A percentile compares a stretch with the other conserved stretches of the same genome.
These are phyloP conservation scores for Eupithecia subfuscata DNA, from an alignment of 2,888 invertebrate species.

Conservation along the genomic window DNA sequence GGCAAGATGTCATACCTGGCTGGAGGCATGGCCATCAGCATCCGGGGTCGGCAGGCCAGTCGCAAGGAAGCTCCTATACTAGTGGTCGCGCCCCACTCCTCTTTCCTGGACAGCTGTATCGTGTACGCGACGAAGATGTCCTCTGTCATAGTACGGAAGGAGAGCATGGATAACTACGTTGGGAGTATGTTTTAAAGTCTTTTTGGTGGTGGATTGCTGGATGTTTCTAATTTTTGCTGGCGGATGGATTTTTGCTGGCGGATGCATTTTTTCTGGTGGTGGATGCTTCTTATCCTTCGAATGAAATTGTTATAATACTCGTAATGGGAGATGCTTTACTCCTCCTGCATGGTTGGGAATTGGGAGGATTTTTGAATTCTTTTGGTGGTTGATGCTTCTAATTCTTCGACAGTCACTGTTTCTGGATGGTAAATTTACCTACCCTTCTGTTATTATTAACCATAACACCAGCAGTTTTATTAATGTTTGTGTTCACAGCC, in stretches of 20 bases:
- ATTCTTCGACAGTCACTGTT: neutral
- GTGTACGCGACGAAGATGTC: conserved; percentile 92
- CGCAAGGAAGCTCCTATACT: conserved; percentile 93
- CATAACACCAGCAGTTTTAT: neutral
- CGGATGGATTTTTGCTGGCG: conserved; percentile 21
- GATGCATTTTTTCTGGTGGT: conserved; percentile 54
- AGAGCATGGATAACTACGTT: conserved; percentile 92
- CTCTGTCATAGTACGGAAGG: conserved; percentile 92
- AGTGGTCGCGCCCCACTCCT: conserved; percentile 94
- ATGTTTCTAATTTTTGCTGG: conserved; percentile 53
- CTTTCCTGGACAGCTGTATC: conserved; percentile 94
- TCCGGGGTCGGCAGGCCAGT: conserved; percentile 90
- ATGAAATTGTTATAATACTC: neutral
- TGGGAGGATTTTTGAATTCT: neutral
- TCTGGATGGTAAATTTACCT: neutral
- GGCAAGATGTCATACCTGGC: conserved; percentile 90
- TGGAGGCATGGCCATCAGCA: conserved; percentile 90
- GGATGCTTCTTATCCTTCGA: conserved; percentile 12
- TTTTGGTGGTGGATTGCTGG: conserved; percentile 53
- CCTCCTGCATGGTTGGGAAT: neutral
- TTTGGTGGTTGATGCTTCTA: neutral
- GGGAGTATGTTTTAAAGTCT: conserved; percentile 88
- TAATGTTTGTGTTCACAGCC: neutral
- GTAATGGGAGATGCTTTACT: neutral
- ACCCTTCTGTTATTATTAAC: neutral